Conservation (phyloP, 1,140 invertebrate species). For the Eupristina koningsbergeri region DNA sequence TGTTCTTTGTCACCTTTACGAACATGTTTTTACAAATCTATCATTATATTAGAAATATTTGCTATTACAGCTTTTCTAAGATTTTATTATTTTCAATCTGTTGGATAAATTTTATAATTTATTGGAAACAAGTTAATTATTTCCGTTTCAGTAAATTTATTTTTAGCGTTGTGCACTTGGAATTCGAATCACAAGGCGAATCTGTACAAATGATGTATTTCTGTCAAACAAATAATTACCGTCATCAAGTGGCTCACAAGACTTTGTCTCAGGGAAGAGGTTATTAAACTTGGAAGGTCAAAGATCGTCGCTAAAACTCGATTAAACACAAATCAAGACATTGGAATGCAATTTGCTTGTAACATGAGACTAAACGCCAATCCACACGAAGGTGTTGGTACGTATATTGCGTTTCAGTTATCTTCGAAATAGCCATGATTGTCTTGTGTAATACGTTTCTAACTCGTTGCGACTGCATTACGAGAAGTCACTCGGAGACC, state of each 20-base stretch:
- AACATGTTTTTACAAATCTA: too few species aligned
- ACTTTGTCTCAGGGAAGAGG: neutral
- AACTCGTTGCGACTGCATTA: neutral
- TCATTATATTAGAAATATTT: too few species aligned
- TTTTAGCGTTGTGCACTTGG: too few species aligned
- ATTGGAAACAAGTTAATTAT: too few species aligned
- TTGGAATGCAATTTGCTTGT: constrained; percentile 1
- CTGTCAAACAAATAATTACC: neutral
- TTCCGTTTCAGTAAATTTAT: too few species aligned
- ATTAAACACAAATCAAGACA: constrained; percentile 1
- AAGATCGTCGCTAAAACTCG: neutral
- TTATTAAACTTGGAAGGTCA: constrained; percentile 18
- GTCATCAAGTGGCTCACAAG: neutral
- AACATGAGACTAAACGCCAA: neutral
- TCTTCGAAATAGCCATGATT: neutral
- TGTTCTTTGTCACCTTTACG: too few species aligned
- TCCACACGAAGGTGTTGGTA: neutral
- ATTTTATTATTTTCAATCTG: too few species aligned
- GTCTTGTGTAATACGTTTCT: neutral
- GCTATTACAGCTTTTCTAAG: too few species aligned
- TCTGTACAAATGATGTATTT: too few species aligned
- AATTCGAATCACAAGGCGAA: too few species aligned
- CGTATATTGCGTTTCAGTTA: constrained; percentile 19
- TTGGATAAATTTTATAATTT: too few species aligned
- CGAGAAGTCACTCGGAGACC: neutral